Evolutionary conservation across 2,797 vertebrate species (phyloP).

Genomic region (Channallabes apus): DNA sequence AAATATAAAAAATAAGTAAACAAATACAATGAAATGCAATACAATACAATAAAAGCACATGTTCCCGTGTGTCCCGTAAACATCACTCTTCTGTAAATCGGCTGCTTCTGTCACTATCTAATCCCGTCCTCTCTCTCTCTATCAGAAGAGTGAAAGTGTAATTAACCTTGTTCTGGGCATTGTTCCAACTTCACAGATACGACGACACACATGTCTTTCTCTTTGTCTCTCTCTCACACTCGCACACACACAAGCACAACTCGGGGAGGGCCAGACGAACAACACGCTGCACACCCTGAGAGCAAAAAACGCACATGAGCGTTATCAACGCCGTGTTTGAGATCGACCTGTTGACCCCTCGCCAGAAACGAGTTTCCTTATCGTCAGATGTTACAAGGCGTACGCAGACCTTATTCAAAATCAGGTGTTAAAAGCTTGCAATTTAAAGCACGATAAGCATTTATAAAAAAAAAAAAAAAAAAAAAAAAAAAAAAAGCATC

Average conservation of each 20-base stretch:
- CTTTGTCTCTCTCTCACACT: not conserved
- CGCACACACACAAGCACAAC: not conserved
- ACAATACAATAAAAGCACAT: not conserved
- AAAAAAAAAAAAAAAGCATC: too few relatives aligned
- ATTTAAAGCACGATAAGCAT: not conserved
- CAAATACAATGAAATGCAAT: too few relatives aligned
- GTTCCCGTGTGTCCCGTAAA: conserved; percentile 10
- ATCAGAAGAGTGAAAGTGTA: conserved; percentile 51
- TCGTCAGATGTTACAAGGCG: not conserved
- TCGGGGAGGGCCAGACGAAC: too few relatives aligned
- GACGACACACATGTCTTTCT: not conserved
- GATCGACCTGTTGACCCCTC: conserved; percentile 6
- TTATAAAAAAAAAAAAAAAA: not conserved
- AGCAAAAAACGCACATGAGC: not conserved
- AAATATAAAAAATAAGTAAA: too few relatives aligned
- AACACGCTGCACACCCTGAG: not conserved
- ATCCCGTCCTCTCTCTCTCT: conserved; percentile 42
- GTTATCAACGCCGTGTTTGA: not conserved
- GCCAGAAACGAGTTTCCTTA: not conserved
- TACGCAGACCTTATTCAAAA: not conserved
- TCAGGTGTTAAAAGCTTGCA: not conserved
- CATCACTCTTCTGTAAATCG: not conserved
- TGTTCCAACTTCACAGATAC: conserved; percentile 38
- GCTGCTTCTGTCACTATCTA: conserved; percentile 32
- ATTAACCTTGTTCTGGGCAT: conserved; percentile 51